phyloP scores from a whole-genome alignment of 2,113 vertebrate species.

The Galeopterus variegatus region DNA sequence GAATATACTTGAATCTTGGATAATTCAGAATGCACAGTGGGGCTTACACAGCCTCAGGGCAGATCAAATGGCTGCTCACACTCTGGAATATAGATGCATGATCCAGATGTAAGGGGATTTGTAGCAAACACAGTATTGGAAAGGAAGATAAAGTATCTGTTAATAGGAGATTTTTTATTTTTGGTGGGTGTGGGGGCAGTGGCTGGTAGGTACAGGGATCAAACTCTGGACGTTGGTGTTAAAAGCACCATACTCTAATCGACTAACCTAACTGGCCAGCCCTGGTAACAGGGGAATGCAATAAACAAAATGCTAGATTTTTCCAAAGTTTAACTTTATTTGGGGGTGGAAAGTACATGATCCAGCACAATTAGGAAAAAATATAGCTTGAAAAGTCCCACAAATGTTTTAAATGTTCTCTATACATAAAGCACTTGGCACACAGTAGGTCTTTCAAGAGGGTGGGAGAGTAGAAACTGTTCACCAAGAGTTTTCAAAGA shows the following conservation, averaged over 20 bases:
- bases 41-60: not conserved
- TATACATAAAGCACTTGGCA: not conserved
- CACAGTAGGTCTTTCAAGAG: not conserved
- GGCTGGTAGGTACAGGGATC: no score
- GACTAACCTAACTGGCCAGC: no score
- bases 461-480: not conserved
- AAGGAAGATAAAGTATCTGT: slow-evolving; percentile 3
- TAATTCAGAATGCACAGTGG: not conserved
- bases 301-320: not conserved
- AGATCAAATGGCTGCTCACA: slow-evolving; percentile 2
- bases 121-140: not conserved
- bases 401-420: not conserved
- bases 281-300: not conserved
- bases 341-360: not conserved
- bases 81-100: not conserved
- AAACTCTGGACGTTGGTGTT: no score
- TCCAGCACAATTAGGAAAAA: not conserved
- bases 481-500: slow-evolving; percentile 24
- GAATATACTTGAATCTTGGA: slow-evolving; percentile 31
- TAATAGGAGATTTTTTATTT: not conserved
- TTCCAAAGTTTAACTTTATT: slow-evolving; percentile 2
- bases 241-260: no score
- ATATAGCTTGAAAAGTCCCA: not conserved
- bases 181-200: no score
- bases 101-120: not conserved